Evolutionary conservation across 2,888 invertebrate genomes (phyloP), one percentile per base, ranked within the genome.

Genomic region (Netelia virgata): DNA sequence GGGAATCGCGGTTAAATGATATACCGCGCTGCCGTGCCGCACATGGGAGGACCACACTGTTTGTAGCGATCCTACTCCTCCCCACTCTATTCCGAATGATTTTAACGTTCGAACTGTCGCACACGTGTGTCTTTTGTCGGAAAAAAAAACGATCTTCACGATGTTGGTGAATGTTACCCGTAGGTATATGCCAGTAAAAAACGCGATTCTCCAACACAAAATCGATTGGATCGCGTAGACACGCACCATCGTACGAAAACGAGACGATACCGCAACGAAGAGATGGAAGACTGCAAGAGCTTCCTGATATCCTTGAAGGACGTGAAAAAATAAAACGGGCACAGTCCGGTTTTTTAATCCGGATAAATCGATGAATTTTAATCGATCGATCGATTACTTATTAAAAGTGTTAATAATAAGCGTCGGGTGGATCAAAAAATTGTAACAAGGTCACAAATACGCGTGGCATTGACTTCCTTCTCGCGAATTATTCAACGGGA

Each of bases 1-100:
- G 87, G 88, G 89, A 91, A 92, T 88, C 91, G 92, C 86, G 16
- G 88, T 88, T 86, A 85, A 85, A 87, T 84, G 82, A 82, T 84
- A 84, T 87, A 82, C 86, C 80, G 88, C 84, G 88, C 83, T 68
- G 86, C 88, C 89, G 88, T 89, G 64, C 70, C 16, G 47, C 68
- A 20, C 47, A 69, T 64, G 23, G 70, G 64, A 70, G 64, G 47
- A 70, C 28, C 57, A 43, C 59, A 50, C 68, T 63, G 55, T 28
- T 50, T 23, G 28, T 28, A 88, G 89, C 91, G 92, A 92, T 82
- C 76, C 83, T 28, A 59, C 74, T 76, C 76, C 75, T 79, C 82
- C 85, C 78, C 86, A 84, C 90, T 86, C 91, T 88, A 87, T 86
- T 74, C 84, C 86, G 77, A 41, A 61, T 80, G 82, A 73, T 74